These are phyloP conservation scores for Xenopus petersii DNA, from an alignment of 2,797 vertebrate species.

Conservation along the genomic window DNA sequence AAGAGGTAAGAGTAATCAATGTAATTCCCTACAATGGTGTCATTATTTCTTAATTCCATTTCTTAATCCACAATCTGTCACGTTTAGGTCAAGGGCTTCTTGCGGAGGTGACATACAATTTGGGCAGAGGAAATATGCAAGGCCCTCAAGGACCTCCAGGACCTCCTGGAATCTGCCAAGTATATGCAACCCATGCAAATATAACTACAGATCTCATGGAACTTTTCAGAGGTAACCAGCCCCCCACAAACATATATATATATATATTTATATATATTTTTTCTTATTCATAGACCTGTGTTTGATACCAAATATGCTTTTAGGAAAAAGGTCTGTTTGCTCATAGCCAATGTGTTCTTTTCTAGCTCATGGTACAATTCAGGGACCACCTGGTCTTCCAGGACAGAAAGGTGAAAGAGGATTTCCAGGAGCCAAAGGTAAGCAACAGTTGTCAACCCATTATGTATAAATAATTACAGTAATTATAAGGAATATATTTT, in stretches of 20 bases:
- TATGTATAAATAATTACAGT: too few species aligned
- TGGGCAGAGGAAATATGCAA: conserved; percentile 58
- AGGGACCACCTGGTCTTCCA: conserved; percentile 73
- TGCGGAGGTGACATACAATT: conserved; percentile 65
- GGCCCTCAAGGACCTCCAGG: conserved; percentile 78
- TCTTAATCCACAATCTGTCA: too few species aligned
- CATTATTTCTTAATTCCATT: too few species aligned
- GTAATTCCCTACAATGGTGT: too few species aligned
- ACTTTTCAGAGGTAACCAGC: conserved; percentile 79
- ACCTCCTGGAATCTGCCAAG: conserved; percentile 72
- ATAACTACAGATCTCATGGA: conserved; percentile 79
- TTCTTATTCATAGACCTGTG: neutral
- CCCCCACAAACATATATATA: neutral
- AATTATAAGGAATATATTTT: too few species aligned
- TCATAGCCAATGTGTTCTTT: neutral
- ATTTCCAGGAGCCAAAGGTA: conserved; percentile 76
- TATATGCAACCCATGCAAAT: conserved; percentile 77
- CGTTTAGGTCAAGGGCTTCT: conserved; percentile 74
- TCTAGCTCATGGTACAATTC: conserved; percentile 81
- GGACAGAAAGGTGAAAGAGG: conserved; percentile 83
- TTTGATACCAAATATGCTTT: neutral
- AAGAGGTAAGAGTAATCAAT: too few species aligned
- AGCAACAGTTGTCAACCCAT: conserved; percentile 18
- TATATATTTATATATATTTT: neutral
- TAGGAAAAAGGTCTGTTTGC: neutral